Conservation (phyloP, 2,797 vertebrate genomes). For the Muscicapa striata region DNA sequence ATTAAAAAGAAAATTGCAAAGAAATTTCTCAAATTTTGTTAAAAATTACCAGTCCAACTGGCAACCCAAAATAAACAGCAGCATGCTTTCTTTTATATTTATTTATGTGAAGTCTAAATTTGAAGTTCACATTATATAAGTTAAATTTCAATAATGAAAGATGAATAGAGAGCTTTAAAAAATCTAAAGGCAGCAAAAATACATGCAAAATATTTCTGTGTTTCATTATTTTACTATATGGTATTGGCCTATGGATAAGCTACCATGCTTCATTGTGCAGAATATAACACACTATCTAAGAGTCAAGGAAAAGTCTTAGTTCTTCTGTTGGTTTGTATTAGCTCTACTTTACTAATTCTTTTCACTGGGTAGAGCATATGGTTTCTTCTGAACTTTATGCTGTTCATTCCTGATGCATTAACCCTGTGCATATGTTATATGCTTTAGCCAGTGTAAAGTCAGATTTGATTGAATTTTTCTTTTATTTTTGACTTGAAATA, state of each 20-base stretch:
- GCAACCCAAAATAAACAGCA: background rate
- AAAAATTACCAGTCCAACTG: background rate
- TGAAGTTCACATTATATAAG: background rate
- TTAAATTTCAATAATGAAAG: background rate
- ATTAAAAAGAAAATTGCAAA: background rate
- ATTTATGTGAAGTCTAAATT: background rate
- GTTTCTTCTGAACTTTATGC: background rate
- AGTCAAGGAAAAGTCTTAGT: background rate
- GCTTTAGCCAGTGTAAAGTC: background rate
- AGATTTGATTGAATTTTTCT: background rate
- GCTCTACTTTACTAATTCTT: background rate
- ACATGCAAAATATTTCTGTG: background rate
- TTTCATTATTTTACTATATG: fast-evolving
- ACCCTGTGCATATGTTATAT: background rate
- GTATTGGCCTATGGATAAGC: background rate
- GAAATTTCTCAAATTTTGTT: background rate
- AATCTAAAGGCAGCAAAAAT: background rate
- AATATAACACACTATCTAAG: fast-evolving
- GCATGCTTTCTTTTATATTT: background rate
- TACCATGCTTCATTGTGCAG: background rate
- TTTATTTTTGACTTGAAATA: background rate
- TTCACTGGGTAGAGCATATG: background rate
- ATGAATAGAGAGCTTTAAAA: background rate
- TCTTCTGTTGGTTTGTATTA: background rate
- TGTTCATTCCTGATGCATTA: background rate